A percentile compares a stretch with the other conserved stretches of the same genome.
These are phyloP conservation scores for Lethenteron reissneri DNA, from an alignment of 2,113 vertebrate genomes.

Conservation along the genomic window DNA sequence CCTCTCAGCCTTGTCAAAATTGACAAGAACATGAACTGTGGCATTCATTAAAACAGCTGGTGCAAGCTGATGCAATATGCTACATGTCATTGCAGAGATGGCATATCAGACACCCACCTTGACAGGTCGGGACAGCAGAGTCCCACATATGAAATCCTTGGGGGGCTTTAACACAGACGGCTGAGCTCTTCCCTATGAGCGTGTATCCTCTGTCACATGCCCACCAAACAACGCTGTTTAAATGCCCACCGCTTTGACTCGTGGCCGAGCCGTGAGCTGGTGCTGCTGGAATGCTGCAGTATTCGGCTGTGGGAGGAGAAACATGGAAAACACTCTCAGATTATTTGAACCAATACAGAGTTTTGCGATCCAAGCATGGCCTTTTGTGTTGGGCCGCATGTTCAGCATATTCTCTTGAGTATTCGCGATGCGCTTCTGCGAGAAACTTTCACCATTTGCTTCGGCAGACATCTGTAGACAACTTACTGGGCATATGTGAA, in stretches of 20 bases:
- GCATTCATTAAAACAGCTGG: background rate
- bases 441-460: too few relatives aligned
- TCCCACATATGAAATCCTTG: background rate
- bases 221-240: background rate
- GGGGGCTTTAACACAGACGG: background rate
- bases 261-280: background rate
- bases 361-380: too few relatives aligned
- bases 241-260: background rate
- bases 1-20: too few relatives aligned
- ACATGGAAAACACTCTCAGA: too few relatives aligned
- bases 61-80: background rate
- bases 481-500: too few relatives aligned
- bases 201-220: conserved; percentile 4
- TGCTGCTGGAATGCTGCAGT: conserved; percentile 2
- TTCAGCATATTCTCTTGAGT: too few relatives aligned
- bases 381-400: too few relatives aligned
- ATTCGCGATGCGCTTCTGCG: too few relatives aligned
- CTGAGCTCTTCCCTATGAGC: conserved; percentile 3
- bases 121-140: conserved; percentile 1
- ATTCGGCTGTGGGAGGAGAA: background rate
- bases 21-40: too few relatives aligned
- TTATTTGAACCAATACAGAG: too few relatives aligned
- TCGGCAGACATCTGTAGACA: too few relatives aligned
- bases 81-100: background rate
- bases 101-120: conserved; percentile 2